Evolutionary conservation across 2,797 vertebrate genomes (phyloP), one percentile per base, ranked within the genome.

Genomic region (Luscinia luscinia): DNA sequence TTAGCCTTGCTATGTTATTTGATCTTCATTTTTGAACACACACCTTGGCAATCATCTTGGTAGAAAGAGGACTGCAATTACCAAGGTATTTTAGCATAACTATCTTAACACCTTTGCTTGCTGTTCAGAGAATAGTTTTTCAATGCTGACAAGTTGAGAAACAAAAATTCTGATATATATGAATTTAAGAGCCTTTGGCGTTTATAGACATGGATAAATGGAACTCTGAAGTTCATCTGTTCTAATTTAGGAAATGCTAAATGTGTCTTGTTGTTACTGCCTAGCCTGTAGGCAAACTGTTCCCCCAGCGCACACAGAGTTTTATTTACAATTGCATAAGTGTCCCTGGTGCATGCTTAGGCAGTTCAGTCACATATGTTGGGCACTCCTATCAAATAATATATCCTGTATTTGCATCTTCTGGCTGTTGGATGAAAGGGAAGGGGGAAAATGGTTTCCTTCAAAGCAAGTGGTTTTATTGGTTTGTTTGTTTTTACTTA

Each of bases 171-270:
- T 78, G 58, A 57, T 63, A 49, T 55, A 32, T 45, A 3, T 34
- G 38, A 17, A 57, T 78, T 84, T 78, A 87, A 81, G 62, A n/a
- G 28, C 38, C 20, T 16, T 78, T 93, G 66, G 19, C 68, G 8
- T 79, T 91, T 84, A 38, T 64, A 75, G 70, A 28, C 30, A 6
- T 26, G 49, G 26, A 41, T 87, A 63, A 87, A 87, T 75, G 26
- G 89, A 92, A 74, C 34, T 61, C 55, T 68, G 32, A 83, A 93
- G 64, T 81, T 92, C 51, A 77, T 93, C 61, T 84, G 41, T 77
- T 92, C 52, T 77, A 74, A 87, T 83, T 85, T 77, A 80, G 80
- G 59, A 83, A 74, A 55, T 83, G 48, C 59, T 93, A 87, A 89
- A 41, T 91, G 55, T 76, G 66, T 52, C 52, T 84, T 26, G 84